Percentiles rank a stretch among this genome's conserved stretches.
phyloP scores from a whole-genome alignment of 2,113 vertebrate species.

The Hymenochirus boettgeri region DNA sequence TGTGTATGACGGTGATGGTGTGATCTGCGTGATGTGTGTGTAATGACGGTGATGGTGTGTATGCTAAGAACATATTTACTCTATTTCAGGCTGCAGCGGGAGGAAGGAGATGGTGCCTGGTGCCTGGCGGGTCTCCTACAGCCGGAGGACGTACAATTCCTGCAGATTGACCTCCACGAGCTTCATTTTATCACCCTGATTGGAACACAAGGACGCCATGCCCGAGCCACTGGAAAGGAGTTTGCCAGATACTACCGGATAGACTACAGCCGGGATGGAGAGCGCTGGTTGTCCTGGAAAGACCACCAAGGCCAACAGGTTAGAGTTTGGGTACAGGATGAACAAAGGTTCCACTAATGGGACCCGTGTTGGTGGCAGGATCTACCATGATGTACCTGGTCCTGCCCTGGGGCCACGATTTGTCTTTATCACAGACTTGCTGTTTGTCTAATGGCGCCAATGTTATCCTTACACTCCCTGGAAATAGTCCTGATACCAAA shows the following conservation, averaged over 20 bases:
- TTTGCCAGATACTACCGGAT: slow-evolving; percentile 77
- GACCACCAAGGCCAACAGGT: slow-evolving; percentile 72
- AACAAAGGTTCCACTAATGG: not conserved
- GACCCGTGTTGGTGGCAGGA: no score
- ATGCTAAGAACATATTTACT: no score
- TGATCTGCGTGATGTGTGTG: no score
- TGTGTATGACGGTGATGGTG: no score
- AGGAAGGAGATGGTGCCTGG: slow-evolving; percentile 87
- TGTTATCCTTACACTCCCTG: no score
- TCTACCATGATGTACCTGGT: no score
- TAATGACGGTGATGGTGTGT: no score
- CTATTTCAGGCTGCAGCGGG: slow-evolving; percentile 67
- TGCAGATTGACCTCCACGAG: slow-evolving; percentile 79
- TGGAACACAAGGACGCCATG: slow-evolving; percentile 83
- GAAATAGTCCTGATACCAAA: no score
- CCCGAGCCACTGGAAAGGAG: slow-evolving; percentile 75
- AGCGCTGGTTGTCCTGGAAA: slow-evolving; percentile 78
- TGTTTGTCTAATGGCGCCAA: no score
- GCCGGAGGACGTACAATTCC: slow-evolving; percentile 77
- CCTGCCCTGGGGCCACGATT: no score
- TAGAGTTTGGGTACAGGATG: slow-evolving; percentile 1
- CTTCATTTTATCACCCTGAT: slow-evolving; percentile 82
- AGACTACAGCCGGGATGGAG: slow-evolving; percentile 79
- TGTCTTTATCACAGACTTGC: no score
- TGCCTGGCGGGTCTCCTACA: slow-evolving; percentile 75